A percentile compares a stretch with the other conserved stretches of the same genome.
phyloP scores from a whole-genome alignment of 2,888 invertebrate species.

The Idaea dimidiata region DNA sequence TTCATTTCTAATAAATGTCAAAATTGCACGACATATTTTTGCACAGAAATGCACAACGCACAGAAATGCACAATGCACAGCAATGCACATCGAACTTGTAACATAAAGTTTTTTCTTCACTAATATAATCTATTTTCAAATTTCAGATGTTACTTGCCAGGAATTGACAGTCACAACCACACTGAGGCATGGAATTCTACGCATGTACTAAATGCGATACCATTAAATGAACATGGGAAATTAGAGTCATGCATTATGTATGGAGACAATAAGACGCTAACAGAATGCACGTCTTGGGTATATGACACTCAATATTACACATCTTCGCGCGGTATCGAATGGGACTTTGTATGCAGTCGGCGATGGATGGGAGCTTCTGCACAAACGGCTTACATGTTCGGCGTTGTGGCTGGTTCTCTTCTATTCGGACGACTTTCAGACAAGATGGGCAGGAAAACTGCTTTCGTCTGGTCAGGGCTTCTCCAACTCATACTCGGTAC shows the following conservation, averaged over 20 bases:
- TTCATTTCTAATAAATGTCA: neutral
- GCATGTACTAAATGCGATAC: constrained; percentile 78
- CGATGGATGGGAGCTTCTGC: constrained; percentile 92
- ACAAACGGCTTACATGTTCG: constrained; percentile 91
- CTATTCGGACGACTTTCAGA: constrained; percentile 89
- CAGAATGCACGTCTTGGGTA: constrained; percentile 80
- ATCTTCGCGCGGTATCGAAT: constrained; percentile 89
- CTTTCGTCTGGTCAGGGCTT: constrained; percentile 88
- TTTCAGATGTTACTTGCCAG: constrained; percentile 82
- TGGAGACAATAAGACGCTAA: constrained; percentile 57
- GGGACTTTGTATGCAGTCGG: constrained; percentile 89
- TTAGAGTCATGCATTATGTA: constrained; percentile 84
- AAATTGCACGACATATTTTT: neutral
- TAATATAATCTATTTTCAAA: constrained; percentile 13
- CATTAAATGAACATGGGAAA: constrained; percentile 77
- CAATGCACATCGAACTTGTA: constrained; percentile 28
- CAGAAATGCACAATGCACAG: constrained; percentile 23
- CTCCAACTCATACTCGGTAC: constrained; percentile 86
- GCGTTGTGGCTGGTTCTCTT: constrained; percentile 90
- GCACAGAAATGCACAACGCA: constrained; percentile 13
- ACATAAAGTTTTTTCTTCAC: constrained; percentile 15
- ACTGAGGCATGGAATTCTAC: constrained; percentile 79
- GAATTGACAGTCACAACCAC: constrained; percentile 76
- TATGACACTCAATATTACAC: constrained; percentile 87
- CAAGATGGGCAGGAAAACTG: constrained; percentile 88